Evolutionary conservation across 2,797 vertebrate species (phyloP).

Genomic region (Enteromius paludinosus): DNA sequence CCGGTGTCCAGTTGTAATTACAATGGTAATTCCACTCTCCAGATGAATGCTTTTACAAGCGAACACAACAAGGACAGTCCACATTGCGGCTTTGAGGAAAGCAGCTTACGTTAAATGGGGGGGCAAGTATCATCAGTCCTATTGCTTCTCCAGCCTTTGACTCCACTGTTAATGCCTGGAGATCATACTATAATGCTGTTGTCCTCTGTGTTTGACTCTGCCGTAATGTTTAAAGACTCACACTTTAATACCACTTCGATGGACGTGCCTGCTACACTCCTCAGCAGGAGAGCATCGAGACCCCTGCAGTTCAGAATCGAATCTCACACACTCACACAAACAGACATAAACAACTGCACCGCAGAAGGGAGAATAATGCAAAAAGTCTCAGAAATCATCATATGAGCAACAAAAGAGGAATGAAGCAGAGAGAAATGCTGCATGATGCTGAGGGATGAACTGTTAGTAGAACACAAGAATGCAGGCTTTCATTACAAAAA

Average conservation of each 20-base stretch:
- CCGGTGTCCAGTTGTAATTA: conserved; percentile 60
- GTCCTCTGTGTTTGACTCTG: neutral
- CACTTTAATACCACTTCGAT: conserved; percentile 51
- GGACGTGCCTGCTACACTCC: conserved; percentile 26
- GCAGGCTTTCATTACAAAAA: neutral
- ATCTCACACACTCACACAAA: conserved; percentile 18
- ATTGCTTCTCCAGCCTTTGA: conserved; percentile 30
- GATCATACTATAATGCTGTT: conserved; percentile 54
- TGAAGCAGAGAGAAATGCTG: neutral
- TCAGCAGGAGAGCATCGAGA: conserved; percentile 28
- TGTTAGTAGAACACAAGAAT: conserved; percentile 17
- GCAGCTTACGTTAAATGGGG: conserved; percentile 50
- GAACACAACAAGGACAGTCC: conserved; percentile 49
- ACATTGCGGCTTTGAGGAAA: conserved; percentile 50
- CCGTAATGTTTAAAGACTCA: conserved; percentile 36
- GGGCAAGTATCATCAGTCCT: conserved; percentile 8
- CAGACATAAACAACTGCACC: conserved; percentile 9
- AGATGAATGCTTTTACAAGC: conserved; percentile 57
- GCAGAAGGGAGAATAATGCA: conserved; percentile 12
- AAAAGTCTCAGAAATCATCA: neutral
- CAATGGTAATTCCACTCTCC: conserved; percentile 58
- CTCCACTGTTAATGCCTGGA: conserved; percentile 30
- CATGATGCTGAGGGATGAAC: conserved; percentile 5
- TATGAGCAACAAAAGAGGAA: neutral
- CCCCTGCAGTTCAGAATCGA: conserved; percentile 45